These are phyloP conservation scores for Acrossocheilus wenchowensis DNA, from an alignment of 2,797 vertebrate genomes.

Conservation along the genomic window DNA sequence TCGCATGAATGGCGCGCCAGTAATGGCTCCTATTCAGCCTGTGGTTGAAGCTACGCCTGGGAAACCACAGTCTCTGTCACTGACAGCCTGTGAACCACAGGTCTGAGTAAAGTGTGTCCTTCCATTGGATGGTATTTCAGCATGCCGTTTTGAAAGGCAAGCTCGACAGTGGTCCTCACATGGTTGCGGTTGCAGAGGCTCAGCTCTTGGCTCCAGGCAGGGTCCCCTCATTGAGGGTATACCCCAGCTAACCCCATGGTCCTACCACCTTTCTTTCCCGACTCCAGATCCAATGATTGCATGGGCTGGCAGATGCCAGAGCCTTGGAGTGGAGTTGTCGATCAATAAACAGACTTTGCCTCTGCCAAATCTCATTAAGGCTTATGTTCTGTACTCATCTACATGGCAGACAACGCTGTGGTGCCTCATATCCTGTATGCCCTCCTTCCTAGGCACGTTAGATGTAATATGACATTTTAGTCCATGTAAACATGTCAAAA, in stretches of 20 bases:
- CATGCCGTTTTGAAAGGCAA: conserved; percentile 40
- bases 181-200: conserved; percentile 47
- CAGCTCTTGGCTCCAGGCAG: conserved; percentile 41
- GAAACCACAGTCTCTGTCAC: conserved; percentile 38
- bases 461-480: conserved; percentile 18
- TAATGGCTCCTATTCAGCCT: conserved; percentile 35
- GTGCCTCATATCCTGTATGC: conserved; percentile 5
- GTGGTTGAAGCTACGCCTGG: conserved; percentile 38
- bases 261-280: background rate
- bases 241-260: background rate
- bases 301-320: conserved; percentile 33
- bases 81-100: conserved; percentile 53
- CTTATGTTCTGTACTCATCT: conserved; percentile 27
- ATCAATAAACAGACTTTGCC: conserved; percentile 41
- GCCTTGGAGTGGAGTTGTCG: conserved; percentile 21
- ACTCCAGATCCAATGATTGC: conserved; percentile 22
- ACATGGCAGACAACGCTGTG: conserved; percentile 11
- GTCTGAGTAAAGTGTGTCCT: conserved; percentile 33
- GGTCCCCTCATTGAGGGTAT: background rate
- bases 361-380: conserved; percentile 40
- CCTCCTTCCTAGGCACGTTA: background rate
- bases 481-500: background rate
- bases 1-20: conserved; percentile 36
- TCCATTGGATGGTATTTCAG: conserved; percentile 47
- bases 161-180: conserved; percentile 19